Evolutionary conservation across 2,113 vertebrate species (phyloP).

Genomic region (Megaceryle maxima): DNA sequence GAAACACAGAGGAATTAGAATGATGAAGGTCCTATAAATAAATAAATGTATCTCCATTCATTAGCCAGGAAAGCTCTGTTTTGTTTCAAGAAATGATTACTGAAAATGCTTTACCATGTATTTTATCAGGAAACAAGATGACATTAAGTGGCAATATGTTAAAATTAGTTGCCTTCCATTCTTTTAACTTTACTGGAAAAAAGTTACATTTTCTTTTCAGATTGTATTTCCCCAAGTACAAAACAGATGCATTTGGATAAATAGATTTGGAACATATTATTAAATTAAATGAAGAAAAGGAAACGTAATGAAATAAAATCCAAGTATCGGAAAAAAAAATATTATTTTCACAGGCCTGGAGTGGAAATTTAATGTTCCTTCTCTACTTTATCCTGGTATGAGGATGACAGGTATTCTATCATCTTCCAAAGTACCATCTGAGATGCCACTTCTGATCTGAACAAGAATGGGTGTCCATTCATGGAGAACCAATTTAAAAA

Average conservation of each 20-base stretch:
- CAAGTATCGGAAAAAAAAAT: conserved; percentile 17
- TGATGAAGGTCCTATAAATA: conserved; percentile 22
- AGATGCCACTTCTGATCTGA: conserved; percentile 31
- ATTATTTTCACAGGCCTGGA: conserved; percentile 13
- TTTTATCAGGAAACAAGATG: conserved; percentile 61
- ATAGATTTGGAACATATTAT: conserved; percentile 62
- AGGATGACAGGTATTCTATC: conserved; percentile 41
- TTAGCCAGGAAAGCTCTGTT: conserved; percentile 55
- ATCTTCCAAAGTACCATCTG: conserved; percentile 1
- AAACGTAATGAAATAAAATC: conserved; percentile 60
- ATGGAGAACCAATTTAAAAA: conserved; percentile 12
- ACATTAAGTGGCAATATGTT: conserved; percentile 65
- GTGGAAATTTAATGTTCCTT: conserved; percentile 35
- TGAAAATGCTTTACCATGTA: conserved; percentile 45
- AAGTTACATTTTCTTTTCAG: conserved; percentile 51
- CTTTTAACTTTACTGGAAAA: conserved; percentile 62
- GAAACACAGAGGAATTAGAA: conserved; percentile 15
- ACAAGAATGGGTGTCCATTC: neutral
- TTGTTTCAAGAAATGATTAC: conserved; percentile 59
- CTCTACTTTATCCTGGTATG: neutral
- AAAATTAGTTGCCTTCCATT: conserved; percentile 63
- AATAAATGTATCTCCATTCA: conserved; percentile 53
- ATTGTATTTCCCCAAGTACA: conserved; percentile 55
- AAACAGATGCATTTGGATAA: conserved; percentile 64
- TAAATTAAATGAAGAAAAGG: conserved; percentile 60